Percentiles rank a stretch among this genome's conserved stretches.
phyloP scores from a whole-genome alignment of 2,888 invertebrate species.

The Diarsia mendica region DNA sequence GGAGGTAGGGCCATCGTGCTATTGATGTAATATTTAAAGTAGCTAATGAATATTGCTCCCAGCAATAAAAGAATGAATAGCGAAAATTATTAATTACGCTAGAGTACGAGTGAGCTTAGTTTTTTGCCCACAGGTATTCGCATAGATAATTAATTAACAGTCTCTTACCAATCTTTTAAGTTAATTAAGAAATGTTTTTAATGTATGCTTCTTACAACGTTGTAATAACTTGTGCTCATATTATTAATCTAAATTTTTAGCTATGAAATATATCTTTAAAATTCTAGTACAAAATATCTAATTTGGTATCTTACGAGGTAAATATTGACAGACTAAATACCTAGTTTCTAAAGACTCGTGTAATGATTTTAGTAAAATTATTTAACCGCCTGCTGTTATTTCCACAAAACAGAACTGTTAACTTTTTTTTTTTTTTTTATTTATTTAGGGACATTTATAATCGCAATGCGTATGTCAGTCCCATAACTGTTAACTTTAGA shows the following conservation, averaged over 20 bases:
- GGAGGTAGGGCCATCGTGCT: background rate
- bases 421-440: too few relatives aligned
- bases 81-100: constrained; percentile 28
- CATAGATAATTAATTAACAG: constrained; percentile 19
- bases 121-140: constrained; percentile 11
- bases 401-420: background rate
- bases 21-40: constrained; percentile 11
- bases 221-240: background rate
- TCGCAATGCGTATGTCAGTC: too few relatives aligned
- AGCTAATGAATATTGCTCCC: constrained; percentile 6
- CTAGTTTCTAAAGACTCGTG: background rate
- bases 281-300: background rate
- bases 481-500: background rate
- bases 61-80: background rate
- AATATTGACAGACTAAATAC: background rate
- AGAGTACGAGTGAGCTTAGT: background rate
- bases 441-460: too few relatives aligned
- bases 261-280: background rate
- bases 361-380: background rate
- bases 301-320: background rate
- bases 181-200: constrained; percentile 8
- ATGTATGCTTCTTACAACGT: background rate
- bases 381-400: background rate
- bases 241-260: background rate
- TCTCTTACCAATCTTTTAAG: background rate